Base-by-base conservation (phyloP, 2,888 invertebrate genomes). In the Leptopterna dolabrata region DNA sequence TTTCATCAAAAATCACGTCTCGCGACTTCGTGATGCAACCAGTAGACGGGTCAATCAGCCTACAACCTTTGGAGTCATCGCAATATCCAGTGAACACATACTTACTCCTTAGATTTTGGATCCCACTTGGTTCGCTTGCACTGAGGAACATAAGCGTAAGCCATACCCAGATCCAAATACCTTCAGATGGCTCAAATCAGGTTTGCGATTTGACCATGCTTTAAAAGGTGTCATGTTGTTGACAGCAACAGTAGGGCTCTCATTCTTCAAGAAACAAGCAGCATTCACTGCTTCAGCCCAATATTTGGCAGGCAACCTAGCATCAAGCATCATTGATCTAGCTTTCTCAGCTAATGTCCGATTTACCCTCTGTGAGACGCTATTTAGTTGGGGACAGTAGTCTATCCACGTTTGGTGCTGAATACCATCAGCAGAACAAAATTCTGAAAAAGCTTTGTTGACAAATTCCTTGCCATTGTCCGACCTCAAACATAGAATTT, bases 251-350 rank as follows among this genome's bases (percentile, higher is more conserved):
- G 78, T 55, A 11, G 87, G 87, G 27, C 30, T 36, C 51, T 11
- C n/a, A 45, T 87, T 83, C 41, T 70, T 70, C 45, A 83, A 71
- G 43, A 41, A 83, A 11, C 36, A 30, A 19, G 70, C 71, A 51
- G 78, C 29, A 30, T 63, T 87, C 0, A 81, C 41, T 1, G 80
- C 80, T 80, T 87, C 87, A 30, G 87, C 87, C 87, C 76, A 86
- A 41, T 47, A 47, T 27, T 47, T 41, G 11, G 13, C 41, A 30
- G 29, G 19, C 14, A 81, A 30, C 9, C 11, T 41, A 1, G 87
- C 76, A 27, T 70, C 80, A 16, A 51, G 14, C 47, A 87, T 63
- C 87, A 87, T 83, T 55, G 78, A 76, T 19, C 87, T 41, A 9
- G 80, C 80, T 27, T 87, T 87, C 30, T 87, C 87, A 14, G 82